Evolutionary conservation across 2,888 invertebrate species (phyloP).

Genomic region (Stenoptilia bipunctidactyla): DNA sequence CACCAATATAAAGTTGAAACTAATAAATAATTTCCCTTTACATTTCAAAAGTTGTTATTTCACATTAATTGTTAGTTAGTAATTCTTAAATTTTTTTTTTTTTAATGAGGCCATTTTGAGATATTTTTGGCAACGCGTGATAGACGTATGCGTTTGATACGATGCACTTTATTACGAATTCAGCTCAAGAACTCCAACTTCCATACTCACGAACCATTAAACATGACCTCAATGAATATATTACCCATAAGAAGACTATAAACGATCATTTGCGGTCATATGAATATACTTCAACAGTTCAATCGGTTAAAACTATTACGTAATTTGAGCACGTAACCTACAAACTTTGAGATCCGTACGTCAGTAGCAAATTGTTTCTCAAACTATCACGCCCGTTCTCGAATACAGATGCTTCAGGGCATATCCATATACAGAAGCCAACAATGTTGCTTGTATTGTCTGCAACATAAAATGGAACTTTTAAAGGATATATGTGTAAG

Average conservation of each 20-base stretch:
- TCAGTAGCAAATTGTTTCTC: constrained; percentile 33
- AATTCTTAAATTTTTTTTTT: no score
- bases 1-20: no score
- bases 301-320: constrained; percentile 6
- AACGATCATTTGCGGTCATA: not conserved
- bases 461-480: no score
- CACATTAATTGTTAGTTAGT: no score
- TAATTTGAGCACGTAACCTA: constrained; percentile 19
- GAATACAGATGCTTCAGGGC: constrained; percentile 9
- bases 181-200: not conserved
- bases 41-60: no score
- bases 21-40: no score
- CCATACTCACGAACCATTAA: not conserved
- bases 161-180: no score
- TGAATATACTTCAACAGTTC: not conserved
- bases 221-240: not conserved
- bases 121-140: no score
- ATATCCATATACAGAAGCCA: not conserved
- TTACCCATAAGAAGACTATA: not conserved
- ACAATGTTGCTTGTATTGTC: no score
- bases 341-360: constrained; percentile 21
- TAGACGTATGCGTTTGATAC: no score
- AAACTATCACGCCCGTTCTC: constrained; percentile 27
- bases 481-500: no score
- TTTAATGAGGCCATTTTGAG: no score